phyloP scores from a whole-genome alignment of 2,113 vertebrate genomes.

The Cephalopterus ornatus region DNA sequence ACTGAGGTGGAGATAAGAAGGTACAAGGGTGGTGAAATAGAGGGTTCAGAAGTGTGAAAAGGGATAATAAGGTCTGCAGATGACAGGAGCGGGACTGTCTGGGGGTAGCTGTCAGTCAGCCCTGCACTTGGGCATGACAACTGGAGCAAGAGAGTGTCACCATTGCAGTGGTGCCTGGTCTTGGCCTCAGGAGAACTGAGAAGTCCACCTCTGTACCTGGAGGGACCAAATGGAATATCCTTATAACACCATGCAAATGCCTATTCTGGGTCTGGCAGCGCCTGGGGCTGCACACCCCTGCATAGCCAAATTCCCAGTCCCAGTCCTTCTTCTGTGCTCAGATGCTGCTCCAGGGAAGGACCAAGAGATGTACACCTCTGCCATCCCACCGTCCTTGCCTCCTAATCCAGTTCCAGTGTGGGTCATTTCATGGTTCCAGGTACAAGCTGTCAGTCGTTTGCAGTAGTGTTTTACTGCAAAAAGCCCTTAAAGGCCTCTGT shows the following conservation, averaged over 20 bases:
- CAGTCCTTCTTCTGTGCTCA: background rate
- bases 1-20: background rate
- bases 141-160: background rate
- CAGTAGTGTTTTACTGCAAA: background rate
- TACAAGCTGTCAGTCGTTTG: background rate
- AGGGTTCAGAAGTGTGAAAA: background rate
- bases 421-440: background rate
- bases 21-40: background rate
- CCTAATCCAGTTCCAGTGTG: background rate
- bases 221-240: background rate
- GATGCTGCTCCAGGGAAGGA: background rate
- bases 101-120: background rate
- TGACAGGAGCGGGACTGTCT: background rate
- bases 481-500: background rate
- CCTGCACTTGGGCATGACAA: background rate
- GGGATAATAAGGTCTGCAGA: background rate
- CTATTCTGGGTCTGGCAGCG: background rate
- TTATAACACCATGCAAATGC: fast-evolving
- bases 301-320: background rate
- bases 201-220: background rate
- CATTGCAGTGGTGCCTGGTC: fast-evolving
- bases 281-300: fast-evolving
- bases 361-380: background rate
- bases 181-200: background rate
- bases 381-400: background rate